These are phyloP conservation scores for Prionailurus bengalensis DNA, from an alignment of 2,113 vertebrate species.

Conservation along the genomic window DNA sequence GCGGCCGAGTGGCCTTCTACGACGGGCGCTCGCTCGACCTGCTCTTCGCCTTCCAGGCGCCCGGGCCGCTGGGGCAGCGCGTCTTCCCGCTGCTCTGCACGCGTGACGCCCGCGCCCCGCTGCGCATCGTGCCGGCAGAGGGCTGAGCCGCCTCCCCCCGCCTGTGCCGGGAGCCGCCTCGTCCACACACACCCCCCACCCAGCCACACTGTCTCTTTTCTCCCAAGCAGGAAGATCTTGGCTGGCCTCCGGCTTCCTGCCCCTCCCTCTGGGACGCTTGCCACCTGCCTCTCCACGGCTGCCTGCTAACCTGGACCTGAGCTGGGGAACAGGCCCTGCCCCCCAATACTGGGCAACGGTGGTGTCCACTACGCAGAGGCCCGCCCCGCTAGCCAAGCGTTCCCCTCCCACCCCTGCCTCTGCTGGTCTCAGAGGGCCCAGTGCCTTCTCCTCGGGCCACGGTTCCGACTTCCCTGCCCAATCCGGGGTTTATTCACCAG, in stretches of 20 bases:
- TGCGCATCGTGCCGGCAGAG: constrained; percentile 68
- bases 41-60: constrained; percentile 92
- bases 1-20: constrained; percentile 93
- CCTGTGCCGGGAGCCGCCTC: too few relatives aligned
- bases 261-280: background rate
- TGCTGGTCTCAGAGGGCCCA: background rate
- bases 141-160: constrained; percentile 16
- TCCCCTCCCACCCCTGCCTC: background rate
- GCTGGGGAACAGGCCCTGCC: background rate
- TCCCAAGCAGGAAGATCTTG: background rate
- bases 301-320: background rate
- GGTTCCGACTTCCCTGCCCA: background rate
- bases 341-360: background rate
- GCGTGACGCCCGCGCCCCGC: constrained; percentile 76
- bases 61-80: constrained; percentile 88
- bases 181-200: background rate
- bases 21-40: constrained; percentile 91
- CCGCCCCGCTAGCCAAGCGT: background rate
- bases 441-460: background rate
- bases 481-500: background rate
- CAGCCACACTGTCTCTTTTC: background rate
- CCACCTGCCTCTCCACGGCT: background rate
- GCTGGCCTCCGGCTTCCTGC: background rate
- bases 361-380: background rate
- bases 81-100: constrained; percentile 92